Conservation (phyloP, 2,888 invertebrate genomes). For the Drosophila infuscata region DNA sequence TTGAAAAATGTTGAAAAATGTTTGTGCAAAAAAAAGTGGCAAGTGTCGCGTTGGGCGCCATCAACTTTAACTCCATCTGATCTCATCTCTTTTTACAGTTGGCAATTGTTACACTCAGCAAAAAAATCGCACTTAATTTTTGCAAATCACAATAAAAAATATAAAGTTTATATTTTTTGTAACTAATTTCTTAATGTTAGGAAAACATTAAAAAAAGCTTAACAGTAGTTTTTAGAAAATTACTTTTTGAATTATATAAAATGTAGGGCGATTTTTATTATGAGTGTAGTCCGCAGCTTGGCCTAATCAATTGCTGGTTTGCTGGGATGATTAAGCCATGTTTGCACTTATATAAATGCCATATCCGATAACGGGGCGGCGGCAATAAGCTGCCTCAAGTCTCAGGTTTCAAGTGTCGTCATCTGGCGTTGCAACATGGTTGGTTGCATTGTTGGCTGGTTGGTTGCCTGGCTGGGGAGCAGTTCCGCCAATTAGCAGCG, state of each 20-base stretch:
- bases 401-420: constrained; percentile 67
- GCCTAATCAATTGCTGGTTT: constrained; percentile 71
- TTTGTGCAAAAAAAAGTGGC: constrained; percentile 68
- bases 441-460: constrained; percentile 13
- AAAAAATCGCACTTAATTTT: not conserved
- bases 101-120: not conserved
- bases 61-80: constrained; percentile 6
- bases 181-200: not conserved
- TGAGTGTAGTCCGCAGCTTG: constrained; percentile 15
- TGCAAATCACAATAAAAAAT: not conserved
- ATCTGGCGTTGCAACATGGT: constrained; percentile 74
- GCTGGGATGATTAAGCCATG: constrained; percentile 77
- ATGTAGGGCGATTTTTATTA: not conserved
- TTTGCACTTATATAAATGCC: constrained; percentile 76
- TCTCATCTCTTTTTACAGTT: constrained; percentile 23
- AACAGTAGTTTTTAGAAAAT: not conserved
- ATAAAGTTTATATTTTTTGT: not conserved
- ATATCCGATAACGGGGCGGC: constrained; percentile 66
- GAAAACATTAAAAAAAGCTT: too few relatives aligned
- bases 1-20: constrained; percentile 40
- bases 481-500: constrained; percentile 79
- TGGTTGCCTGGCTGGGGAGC: constrained; percentile 33
- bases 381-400: constrained; percentile 68
- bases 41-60: constrained; percentile 36
- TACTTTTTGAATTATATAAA: not conserved